Base-by-base conservation (phyloP, 2,113 vertebrate species). In the Furnarius figulus region DNA sequence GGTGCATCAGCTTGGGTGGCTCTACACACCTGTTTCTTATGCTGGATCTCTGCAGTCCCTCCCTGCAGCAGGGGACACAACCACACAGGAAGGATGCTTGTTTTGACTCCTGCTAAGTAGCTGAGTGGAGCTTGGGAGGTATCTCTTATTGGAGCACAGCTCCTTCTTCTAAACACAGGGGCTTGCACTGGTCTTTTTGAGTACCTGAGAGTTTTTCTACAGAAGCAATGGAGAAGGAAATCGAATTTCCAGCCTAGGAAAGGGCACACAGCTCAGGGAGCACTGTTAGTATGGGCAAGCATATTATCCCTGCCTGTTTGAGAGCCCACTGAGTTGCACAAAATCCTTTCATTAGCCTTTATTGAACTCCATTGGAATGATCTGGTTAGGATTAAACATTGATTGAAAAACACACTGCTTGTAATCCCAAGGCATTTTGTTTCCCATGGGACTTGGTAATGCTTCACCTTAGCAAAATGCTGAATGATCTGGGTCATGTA, bases 311-410 rank as follows among this genome's bases (percentile, higher is more conserved):
- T 3, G 35, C 40, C 53, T 73, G 37, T 61, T 33, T 85, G 78
- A 89, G 24, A 71, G 66, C n/a, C 31, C 76, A 85, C 53, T 78
- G 70, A 91, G 53, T 27, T 67, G 33, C 94, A 87, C 21, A 66
- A 82, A 73, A 91, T 83, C 58, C 87, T 94, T 73, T 93, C 53
- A 63, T 91, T 66, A 94, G 72, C 77, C 53, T 79, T 71, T 85
- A 94, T 85, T 73, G 47, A 14, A 33, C 14, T 82, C 16, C 28
- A 91, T 79, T 85, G 89, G 50, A 90, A 94, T 25, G n/a, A 85
- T 58, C 62, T 80, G 40, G 58, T 95, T 93, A 82, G 70, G 49
- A 93, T 87, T 82, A 94, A 85, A 49, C 31, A 25, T 56, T 76
- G 68, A 18, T 92, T 89, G 73, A 89, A 87, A 90, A 83, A 71